These are phyloP conservation scores for Spilarctia lutea DNA, from an alignment of 2,888 invertebrate species.

Conservation along the genomic window DNA sequence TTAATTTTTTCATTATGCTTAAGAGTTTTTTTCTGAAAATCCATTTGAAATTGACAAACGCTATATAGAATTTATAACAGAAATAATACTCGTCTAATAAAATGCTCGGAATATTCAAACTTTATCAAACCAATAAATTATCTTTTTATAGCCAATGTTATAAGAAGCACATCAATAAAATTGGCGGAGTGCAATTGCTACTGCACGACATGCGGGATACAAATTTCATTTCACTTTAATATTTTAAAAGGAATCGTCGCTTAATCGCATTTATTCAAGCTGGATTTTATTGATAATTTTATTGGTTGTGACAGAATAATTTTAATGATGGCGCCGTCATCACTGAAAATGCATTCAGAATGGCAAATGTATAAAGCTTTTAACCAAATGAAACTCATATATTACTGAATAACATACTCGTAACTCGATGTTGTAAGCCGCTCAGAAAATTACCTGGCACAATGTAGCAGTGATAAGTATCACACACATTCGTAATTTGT, in stretches of 20 bases:
- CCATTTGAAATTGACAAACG: not conserved
- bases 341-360: conserved; percentile 72
- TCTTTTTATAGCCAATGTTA: conserved; percentile 5
- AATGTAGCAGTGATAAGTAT: conserved; percentile 71
- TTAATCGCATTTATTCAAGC: conserved; percentile 60
- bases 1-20: too few relatives aligned
- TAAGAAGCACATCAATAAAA: conserved; percentile 40
- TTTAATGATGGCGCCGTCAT: conserved; percentile 74
- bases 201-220: conserved; percentile 30
- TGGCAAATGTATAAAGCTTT: conserved; percentile 81
- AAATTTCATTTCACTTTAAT: conserved; percentile 48
- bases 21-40: not conserved
- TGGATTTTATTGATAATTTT: conserved; percentile 68
- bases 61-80: not conserved
- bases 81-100: not conserved
- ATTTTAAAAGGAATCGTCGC: conserved; percentile 53
- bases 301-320: conserved; percentile 70
- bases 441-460: conserved; percentile 79
- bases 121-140: not conserved
- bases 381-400: conserved; percentile 83
- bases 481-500: conserved; percentile 61
- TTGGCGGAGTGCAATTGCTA: not conserved
- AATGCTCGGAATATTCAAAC: not conserved
- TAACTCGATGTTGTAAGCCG: conserved; percentile 77
- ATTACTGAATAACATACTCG: conserved; percentile 81